A percentile compares a stretch with the other conserved stretches of the same genome.
Conservation (phyloP, 2,797 vertebrate genomes). For the Microctenopoma stevenorrisi region DNA sequence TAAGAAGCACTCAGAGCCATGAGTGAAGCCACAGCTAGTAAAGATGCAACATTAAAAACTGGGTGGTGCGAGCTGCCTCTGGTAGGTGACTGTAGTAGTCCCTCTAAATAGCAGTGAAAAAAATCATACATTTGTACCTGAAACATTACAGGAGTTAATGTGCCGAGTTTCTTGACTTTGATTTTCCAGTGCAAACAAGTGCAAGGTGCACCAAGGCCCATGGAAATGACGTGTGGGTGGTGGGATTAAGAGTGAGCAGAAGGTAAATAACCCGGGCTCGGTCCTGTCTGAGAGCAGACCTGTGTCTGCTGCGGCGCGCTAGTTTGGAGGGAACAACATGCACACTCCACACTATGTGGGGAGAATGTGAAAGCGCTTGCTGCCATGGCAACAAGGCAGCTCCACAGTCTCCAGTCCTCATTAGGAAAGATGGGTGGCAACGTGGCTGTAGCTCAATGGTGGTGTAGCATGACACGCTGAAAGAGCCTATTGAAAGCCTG, state of each 20-base stretch:
- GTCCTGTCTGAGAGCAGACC: slow-evolving; percentile 65
- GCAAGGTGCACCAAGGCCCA: not conserved
- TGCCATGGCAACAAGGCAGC: slow-evolving; percentile 86
- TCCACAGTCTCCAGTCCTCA: slow-evolving; percentile 80
- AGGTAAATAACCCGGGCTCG: slow-evolving; percentile 61
- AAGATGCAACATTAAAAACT: not conserved
- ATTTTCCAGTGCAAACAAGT: not conserved
- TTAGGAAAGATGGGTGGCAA: slow-evolving; percentile 81
- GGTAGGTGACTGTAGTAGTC: not conserved
- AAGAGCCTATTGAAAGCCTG: slow-evolving; percentile 78
- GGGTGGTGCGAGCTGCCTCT: not conserved
- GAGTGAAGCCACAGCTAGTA: not conserved
- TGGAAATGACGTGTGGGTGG: slow-evolving; percentile 40
- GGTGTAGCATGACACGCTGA: slow-evolving; percentile 78
- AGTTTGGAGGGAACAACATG: slow-evolving; percentile 68
- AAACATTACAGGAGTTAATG: not conserved
- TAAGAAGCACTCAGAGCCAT: not conserved
- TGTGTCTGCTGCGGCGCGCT: slow-evolving; percentile 62
- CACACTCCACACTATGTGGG: slow-evolving; percentile 77
- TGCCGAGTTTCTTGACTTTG: not conserved
- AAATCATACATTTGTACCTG: too few species aligned
- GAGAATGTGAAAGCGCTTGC: slow-evolving; percentile 83
- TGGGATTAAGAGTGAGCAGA: slow-evolving; percentile 55
- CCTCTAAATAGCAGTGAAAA: too few species aligned
- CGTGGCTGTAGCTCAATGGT: slow-evolving; percentile 74